These are phyloP conservation scores for Stenchaetothrips biformis DNA, from an alignment of 2,888 invertebrate species.

Conservation along the genomic window DNA sequence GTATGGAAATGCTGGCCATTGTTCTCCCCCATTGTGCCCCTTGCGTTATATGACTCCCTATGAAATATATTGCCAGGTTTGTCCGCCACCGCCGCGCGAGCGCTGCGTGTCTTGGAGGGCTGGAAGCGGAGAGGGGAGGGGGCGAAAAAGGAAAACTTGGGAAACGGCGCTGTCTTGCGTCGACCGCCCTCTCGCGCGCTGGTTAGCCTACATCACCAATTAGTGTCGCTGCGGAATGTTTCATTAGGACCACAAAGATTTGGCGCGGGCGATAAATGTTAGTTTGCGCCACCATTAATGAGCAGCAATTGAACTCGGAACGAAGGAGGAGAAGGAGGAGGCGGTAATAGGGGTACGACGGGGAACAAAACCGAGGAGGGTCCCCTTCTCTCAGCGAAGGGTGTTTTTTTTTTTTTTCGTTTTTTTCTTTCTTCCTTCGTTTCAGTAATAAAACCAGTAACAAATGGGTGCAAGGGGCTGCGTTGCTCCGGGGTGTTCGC, in stretches of 20 bases:
- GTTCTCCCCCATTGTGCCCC: slow-evolving; percentile 2
- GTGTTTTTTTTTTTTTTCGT: too few species aligned
- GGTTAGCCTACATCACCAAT: slow-evolving; percentile 7
- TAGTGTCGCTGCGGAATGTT: slow-evolving; percentile 13
- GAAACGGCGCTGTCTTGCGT: not conserved
- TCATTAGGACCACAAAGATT: slow-evolving; percentile 16
- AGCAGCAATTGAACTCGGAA: not conserved
- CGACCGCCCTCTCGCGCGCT: not conserved
- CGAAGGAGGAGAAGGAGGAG: not conserved
- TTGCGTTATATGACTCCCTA: slow-evolving; percentile 6
- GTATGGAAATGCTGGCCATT: slow-evolving; percentile 9
- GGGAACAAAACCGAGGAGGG: too few species aligned
- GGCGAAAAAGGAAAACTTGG: not conserved
- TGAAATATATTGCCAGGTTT: slow-evolving; percentile 22
- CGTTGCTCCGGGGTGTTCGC: too few species aligned
- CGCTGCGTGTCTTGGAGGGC: not conserved
- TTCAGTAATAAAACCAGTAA: too few species aligned
- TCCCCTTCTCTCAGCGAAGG: too few species aligned
- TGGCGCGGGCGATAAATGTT: slow-evolving; percentile 11
- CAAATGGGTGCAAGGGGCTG: too few species aligned
- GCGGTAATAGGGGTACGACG: too few species aligned
- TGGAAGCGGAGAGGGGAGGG: not conserved
- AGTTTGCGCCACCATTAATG: not conserved
- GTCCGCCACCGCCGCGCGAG: not conserved
- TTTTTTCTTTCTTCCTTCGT: too few species aligned